Evolutionary conservation across 2,888 invertebrate genomes (phyloP), one percentile per base, ranked within the genome.

Genomic region (Eupeodes luniger): DNA sequence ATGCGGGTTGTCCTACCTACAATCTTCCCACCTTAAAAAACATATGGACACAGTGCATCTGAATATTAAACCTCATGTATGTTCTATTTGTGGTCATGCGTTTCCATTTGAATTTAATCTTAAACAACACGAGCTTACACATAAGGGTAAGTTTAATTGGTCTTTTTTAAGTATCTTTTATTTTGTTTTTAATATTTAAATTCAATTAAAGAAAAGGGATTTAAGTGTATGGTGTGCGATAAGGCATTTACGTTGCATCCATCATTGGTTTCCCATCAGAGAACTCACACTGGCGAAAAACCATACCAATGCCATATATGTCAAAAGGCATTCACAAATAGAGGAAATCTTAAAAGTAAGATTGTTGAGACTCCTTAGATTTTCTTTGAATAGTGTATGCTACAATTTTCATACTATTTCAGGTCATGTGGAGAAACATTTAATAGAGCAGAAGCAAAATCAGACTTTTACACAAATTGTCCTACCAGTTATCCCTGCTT

Each of bases 351-450:
- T 3, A 88, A 85, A 70, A 88, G 88, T 85, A 76, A 88, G 36
- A 14, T 11, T 3, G 0, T 19, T 57, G 27, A 27, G 27, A 27
- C 27, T n/a, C 4, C 5, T 16, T 70, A 2, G 3, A 4, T 9
- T n/a, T 12, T 4, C 1, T 44, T 6, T 5, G 11, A 4, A 14
- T 62, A 57, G 11, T 40, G 1, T 2, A 14, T 3, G 14, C 14
- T 27, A 55, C 12, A 59, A 12, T 9, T 51, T 49, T 14, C 40
- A 9, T 44, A 11, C 19, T 14, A 11, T 81, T 78, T 9, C 59
- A 88, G 88, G 85, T 70, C 88, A 88, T 53, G 81, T 88, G 36
- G 88, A 85, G 36, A 88, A 88, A 47, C 88, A 88, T 70, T 85
- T 88, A 27, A 66, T 88, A 16, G 88, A 88, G 70, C 76, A 85